Evolutionary conservation across 2,113 vertebrate genomes (phyloP).

Genomic region (Argyrosomus japonicus): DNA sequence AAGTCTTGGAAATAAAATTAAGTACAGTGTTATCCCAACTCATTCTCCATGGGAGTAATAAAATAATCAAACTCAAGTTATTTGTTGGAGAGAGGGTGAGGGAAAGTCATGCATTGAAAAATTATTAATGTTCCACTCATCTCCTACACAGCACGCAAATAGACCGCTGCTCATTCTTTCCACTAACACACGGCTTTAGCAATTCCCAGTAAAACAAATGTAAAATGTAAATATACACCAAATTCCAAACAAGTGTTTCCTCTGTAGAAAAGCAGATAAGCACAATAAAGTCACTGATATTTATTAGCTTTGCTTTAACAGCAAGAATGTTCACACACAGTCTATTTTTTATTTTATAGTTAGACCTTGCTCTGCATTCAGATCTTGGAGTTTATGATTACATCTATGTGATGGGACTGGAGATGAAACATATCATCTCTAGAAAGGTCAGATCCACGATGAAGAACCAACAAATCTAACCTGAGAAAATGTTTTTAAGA

Average conservation of each 20-base stretch:
- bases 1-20: slow-evolving; percentile 2
- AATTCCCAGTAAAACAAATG: slow-evolving; percentile 57
- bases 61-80: slow-evolving; percentile 61
- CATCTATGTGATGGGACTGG: background rate
- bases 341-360: too few relatives aligned
- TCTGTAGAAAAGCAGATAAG: slow-evolving; percentile 27
- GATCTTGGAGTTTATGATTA: background rate
- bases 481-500: background rate
- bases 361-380: background rate
- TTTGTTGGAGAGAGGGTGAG: slow-evolving; percentile 25
- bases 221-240: slow-evolving; percentile 69
- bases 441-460: background rate
- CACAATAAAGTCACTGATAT: slow-evolving; percentile 42
- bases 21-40: slow-evolving; percentile 8
- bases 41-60: slow-evolving; percentile 24
- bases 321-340: background rate
- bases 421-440: slow-evolving; percentile 11
- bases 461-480: background rate
- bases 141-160: slow-evolving; percentile 59
- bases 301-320: slow-evolving; percentile 55
- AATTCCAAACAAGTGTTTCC: slow-evolving; percentile 58
- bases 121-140: slow-evolving; percentile 62
- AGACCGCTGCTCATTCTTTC: slow-evolving; percentile 74
- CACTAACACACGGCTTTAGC: slow-evolving; percentile 62
- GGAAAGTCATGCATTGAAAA: slow-evolving; percentile 47